These are phyloP conservation scores for Batillaria attramentaria DNA, from an alignment of 1,140 invertebrate species.

Conservation along the genomic window DNA sequence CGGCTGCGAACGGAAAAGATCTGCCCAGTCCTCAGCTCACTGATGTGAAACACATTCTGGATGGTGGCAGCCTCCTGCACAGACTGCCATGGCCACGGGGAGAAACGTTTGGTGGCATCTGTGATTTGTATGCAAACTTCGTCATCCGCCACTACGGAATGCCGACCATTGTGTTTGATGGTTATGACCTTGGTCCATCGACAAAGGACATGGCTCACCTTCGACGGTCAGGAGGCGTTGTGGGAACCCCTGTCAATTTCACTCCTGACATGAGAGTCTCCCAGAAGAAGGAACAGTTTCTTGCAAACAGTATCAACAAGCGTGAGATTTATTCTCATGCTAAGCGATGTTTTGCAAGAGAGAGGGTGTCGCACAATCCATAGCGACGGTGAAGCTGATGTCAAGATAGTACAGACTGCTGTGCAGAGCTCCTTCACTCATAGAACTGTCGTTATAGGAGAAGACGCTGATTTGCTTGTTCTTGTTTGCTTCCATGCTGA, in stretches of 20 bases:
- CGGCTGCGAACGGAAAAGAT: constrained; percentile 19
- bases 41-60: background rate
- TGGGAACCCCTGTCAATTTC: constrained; percentile 3
- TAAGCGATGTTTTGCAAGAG: constrained; percentile 23
- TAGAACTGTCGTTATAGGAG: constrained; percentile 34
- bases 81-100: background rate
- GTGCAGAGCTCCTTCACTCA: constrained; percentile 5
- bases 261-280: background rate
- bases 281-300: constrained; percentile 36
- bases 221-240: background rate
- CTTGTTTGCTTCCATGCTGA: constrained; percentile 34
- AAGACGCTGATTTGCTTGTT: constrained; percentile 48
- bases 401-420: constrained; percentile 42
- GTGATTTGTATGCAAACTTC: background rate
- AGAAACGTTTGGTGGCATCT: background rate
- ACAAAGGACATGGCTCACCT: constrained; percentile 11
- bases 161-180: constrained; percentile 9
- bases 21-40: background rate
- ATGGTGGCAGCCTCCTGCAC: background rate
- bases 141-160: background rate
- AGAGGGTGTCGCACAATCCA: constrained; percentile 13
- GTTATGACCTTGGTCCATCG: background rate
- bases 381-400: constrained; percentile 42
- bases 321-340: constrained; percentile 39
- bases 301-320: constrained; percentile 44